A percentile compares a stretch with the other conserved stretches of the same genome.
These are phyloP conservation scores for Passer montanus DNA, from an alignment of 2,113 vertebrate species.

Conservation along the genomic window DNA sequence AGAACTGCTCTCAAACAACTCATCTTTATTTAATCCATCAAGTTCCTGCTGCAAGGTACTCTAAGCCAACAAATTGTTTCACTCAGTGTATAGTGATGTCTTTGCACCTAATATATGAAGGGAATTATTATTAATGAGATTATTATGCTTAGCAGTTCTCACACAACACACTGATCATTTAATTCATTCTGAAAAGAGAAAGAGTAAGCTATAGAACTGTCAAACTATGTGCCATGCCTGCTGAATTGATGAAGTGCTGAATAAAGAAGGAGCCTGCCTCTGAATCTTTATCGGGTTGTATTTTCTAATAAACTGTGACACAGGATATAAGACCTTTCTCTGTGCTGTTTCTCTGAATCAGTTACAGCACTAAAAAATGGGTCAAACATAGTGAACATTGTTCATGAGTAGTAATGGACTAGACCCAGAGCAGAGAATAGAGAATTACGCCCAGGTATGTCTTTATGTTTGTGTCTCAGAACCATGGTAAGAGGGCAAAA, in stretches of 20 bases:
- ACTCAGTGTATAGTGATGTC: neutral
- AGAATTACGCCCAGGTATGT: neutral
- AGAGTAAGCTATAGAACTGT: neutral
- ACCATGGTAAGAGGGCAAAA: neutral
- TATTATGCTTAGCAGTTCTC: neutral
- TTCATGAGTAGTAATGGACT: neutral
- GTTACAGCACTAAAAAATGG: neutral
- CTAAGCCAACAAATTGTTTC: neutral
- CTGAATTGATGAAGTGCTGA: neutral
- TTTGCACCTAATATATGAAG: neutral
- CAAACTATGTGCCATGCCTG: neutral
- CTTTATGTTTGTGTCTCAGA: neutral
- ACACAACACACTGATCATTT: neutral
- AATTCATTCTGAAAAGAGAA: neutral
- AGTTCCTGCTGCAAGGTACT: neutral
- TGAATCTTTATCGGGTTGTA: neutral
- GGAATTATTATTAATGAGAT: conserved; percentile 18
- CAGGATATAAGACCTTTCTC: neutral
- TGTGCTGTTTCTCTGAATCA: neutral
- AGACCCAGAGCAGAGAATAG: neutral
- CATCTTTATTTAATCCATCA: neutral
- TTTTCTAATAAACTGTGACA: neutral
- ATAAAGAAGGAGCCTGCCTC: neutral
- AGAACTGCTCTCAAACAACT: neutral
- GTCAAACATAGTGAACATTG: neutral